phyloP scores from a whole-genome alignment of 2,113 vertebrate genomes.

The Epinephelus lanceolatus region DNA sequence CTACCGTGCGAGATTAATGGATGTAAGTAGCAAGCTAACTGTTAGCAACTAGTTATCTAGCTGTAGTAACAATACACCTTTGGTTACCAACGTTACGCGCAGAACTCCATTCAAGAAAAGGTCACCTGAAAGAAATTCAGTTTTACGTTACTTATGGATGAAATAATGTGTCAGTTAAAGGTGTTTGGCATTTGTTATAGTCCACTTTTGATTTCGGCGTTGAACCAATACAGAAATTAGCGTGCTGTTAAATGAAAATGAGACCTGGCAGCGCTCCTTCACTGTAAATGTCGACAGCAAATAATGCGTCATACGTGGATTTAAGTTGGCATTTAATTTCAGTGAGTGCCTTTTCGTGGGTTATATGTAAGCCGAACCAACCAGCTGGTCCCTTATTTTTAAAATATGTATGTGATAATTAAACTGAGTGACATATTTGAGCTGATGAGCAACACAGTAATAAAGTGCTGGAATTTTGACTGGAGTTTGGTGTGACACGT shows the following conservation, averaged over 20 bases:
- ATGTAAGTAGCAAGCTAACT: constrained; percentile 22
- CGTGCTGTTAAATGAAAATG: not conserved
- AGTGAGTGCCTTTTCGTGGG: not conserved
- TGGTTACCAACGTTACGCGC: not conserved
- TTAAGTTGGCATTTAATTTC: not conserved
- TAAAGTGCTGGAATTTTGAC: not conserved
- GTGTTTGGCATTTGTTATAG: not conserved
- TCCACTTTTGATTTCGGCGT: not conserved
- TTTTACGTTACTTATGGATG: not conserved
- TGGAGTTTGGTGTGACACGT: not conserved
- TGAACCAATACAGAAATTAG: not conserved
- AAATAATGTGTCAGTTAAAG: not conserved
- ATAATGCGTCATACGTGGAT: not conserved
- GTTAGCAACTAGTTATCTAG: constrained; percentile 55
- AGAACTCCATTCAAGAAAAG: not conserved
- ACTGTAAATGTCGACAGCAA: not conserved
- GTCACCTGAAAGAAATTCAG: not conserved
- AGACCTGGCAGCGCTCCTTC: not conserved
- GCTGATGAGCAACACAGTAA: accelerated
- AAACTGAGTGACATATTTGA: not conserved
- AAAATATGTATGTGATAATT: not conserved
- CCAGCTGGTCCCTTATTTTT: too few species aligned
- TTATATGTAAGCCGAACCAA: not conserved
- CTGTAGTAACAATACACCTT: not conserved
- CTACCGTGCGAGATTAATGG: not conserved